phyloP scores from a whole-genome alignment of 1,140 invertebrate genomes.

The Monochamus saltuarius region DNA sequence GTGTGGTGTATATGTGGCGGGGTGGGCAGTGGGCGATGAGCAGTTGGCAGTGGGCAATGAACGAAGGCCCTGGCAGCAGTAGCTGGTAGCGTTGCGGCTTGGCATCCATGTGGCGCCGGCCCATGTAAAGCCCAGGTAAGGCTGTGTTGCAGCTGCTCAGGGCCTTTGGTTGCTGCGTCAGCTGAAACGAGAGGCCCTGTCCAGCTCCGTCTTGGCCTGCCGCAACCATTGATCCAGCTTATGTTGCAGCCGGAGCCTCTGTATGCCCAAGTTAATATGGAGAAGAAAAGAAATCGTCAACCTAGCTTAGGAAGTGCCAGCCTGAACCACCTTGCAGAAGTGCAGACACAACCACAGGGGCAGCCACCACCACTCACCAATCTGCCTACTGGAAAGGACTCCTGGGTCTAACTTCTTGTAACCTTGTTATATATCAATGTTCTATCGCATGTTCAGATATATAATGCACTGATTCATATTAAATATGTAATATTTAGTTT shows the following conservation, averaged over 20 bases:
- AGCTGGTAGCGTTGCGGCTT: constrained; percentile 17
- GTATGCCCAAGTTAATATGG: constrained; percentile 79
- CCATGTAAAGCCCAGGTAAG: constrained; percentile 43
- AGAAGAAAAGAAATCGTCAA: constrained; percentile 72
- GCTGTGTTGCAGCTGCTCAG: constrained; percentile 47
- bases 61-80: constrained; percentile 44
- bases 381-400: constrained; percentile 48
- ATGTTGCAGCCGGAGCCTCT: constrained; percentile 69
- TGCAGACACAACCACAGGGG: constrained; percentile 22
- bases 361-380: constrained; percentile 32
- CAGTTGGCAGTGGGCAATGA: constrained; percentile 19
- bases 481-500: constrained; percentile 51
- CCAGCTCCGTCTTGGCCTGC: constrained; percentile 35
- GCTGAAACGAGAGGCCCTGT: constrained; percentile 49
- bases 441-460: constrained; percentile 48
- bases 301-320: constrained; percentile 46
- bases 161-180: constrained; percentile 50
- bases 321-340: constrained; percentile 42
- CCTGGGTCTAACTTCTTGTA: constrained; percentile 45
- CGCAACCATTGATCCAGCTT: constrained; percentile 35
- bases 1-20: constrained; percentile 33
- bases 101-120: constrained; percentile 15
- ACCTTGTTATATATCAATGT: constrained; percentile 48
- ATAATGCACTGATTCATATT: constrained; percentile 51
- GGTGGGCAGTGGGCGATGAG: constrained; percentile 30